phyloP scores from a whole-genome alignment of 2,888 invertebrate species.

The Nebria brevicollis region DNA sequence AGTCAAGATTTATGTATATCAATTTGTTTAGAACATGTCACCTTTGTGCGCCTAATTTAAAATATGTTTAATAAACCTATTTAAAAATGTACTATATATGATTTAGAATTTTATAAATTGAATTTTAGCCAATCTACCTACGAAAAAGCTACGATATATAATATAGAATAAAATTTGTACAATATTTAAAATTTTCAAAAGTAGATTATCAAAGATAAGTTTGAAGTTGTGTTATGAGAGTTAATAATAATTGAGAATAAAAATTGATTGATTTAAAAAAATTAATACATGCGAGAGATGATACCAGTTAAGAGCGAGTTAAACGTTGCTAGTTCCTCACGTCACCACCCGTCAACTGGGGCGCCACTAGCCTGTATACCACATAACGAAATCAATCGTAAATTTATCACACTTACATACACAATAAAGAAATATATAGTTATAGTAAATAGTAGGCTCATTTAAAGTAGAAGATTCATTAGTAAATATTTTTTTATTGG shows the following conservation, averaged over 20 bases:
- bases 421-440: constrained; percentile 16
- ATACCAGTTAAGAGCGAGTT: constrained; percentile 36
- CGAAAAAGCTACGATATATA: constrained; percentile 12
- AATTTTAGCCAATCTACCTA: constrained; percentile 10
- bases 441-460: not conserved
- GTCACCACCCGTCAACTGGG: constrained; percentile 25
- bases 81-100: not conserved
- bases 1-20: too few species aligned
- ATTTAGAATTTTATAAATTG: not conserved
- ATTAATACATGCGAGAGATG: constrained; percentile 31
- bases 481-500: too few species aligned
- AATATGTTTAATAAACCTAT: not conserved
- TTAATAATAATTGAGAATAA: constrained; percentile 10
- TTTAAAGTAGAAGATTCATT: too few species aligned
- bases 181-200: constrained; percentile 6
- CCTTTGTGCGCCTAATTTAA: not conserved
- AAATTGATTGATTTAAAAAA: constrained; percentile 9
- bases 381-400: constrained; percentile 35
- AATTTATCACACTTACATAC: constrained; percentile 11
- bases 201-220: constrained; percentile 19
- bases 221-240: constrained; percentile 12
- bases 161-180: constrained; percentile 15
- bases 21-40: not conserved
- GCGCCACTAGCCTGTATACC: constrained; percentile 40
- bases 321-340: constrained; percentile 34